Evolutionary conservation across 2,113 vertebrate genomes (phyloP), one percentile per base, ranked within the genome.

Genomic region (Capreolus pygargus): DNA sequence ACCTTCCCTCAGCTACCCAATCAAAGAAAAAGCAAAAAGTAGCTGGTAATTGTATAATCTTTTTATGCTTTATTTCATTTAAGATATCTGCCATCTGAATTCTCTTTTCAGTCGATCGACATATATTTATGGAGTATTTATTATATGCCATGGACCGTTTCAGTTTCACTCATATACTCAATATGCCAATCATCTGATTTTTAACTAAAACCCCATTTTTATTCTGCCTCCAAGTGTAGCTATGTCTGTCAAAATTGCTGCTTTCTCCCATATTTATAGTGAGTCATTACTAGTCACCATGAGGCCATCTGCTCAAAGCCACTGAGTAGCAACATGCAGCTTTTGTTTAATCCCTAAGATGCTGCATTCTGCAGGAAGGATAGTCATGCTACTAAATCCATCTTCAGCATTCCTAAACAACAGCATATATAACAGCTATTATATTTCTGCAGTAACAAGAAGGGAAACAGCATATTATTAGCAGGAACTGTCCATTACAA

Each of bases 211-310:
- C 74, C 39, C 7, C 3, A 6, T 74, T 94, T 98, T 79, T 78
- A 93, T 92, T 67, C 57, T 28, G 61, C 47, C 9, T 94, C 85
- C 47, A 74, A 39, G 45, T 84, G 61, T 28, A 90, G 57, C 47
- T 87, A 81, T 93, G 11, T 83, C 54, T 91, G 47, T 95, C 94
- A 95, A 81, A 95, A 85, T 81, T 8, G 36, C 87, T 88, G 9
- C 92, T 95, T 70, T 92, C 55, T 67, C 54, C 23, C 2, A 0
- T 81, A 86, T 92, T 97, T 85, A 86, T 74, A 70, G 64, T 33
- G 58, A 97, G 60, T 64, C 94, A 81, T 94, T 88, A 82, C 33
- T 67, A 95, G 91, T 81, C 84, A 97, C 50, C 87, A 74, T 13
- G 90, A 85, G 23, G 39, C 84, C 96, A 64, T 85, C 84, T 94